Evolutionary conservation across 2,888 invertebrate genomes (phyloP), one percentile per base, ranked within the genome.

Genomic region (Habroteleia sp.): DNA sequence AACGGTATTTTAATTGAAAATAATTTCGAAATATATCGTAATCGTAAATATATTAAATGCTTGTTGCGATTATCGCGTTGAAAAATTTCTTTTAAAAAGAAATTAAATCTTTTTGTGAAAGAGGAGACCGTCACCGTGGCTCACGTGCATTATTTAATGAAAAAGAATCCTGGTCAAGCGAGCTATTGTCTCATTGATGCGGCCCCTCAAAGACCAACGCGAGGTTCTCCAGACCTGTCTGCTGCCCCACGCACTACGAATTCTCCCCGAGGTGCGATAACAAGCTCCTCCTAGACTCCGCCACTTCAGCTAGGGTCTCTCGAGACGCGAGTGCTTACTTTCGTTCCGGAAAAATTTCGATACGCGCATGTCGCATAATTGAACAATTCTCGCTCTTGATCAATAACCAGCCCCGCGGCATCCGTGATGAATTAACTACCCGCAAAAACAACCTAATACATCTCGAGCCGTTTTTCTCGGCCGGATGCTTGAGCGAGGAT

Each of bases 271-370:
- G 81, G 82, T 82, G 83, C 81, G 82, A 85, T 85, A 85, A 85
- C 84, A 84, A 84, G 84, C 81, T 82, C 76, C 81, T 75, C 74
- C 68, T 79, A 82, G 83, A 80, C 80, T 79, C 79, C 78, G 81
- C 81, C 79, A 79, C 76, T 80, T 81, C 80, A 76, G 65, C 77
- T 80, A 83, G 82, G 81, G 81, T 83, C 83, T 81, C 84, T 84
- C 83, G 83, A 85, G 84, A 84, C 83, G 4, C 77, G 77, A 81
- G 82, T 80, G 79, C 77, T 72, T 80, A 79, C 81, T 80, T 80
- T 77, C 81, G 80, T 80, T 77, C 78, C 41, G 39, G 66, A 77
- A n/a, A 80, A 82, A 81, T 83, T 82, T 81, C 80, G 71, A 81
- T 76, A 54, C 68, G 63, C 71, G 65, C 58, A 69, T 62, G 73